phyloP scores from a whole-genome alignment of 2,888 invertebrate species.

The Hecatera dysodea region DNA sequence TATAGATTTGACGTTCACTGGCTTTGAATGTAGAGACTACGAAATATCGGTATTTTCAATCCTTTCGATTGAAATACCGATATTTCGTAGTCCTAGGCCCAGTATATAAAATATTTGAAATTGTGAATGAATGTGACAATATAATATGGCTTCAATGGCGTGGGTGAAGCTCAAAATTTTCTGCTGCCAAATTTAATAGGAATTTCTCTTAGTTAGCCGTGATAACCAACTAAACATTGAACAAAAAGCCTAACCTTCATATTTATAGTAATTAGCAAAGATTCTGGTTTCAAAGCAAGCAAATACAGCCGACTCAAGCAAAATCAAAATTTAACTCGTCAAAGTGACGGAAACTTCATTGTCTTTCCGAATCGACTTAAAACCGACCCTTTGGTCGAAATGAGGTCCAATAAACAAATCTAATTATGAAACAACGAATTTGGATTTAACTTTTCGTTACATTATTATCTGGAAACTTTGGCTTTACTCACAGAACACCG shows the following conservation, averaged over 20 bases:
- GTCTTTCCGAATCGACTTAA: constrained; percentile 43
- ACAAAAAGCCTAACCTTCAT: constrained; percentile 38
- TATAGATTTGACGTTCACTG: no score
- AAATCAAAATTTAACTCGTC: constrained; percentile 35
- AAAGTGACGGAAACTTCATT: constrained; percentile 46
- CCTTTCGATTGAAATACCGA: no score
- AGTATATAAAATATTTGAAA: no score
- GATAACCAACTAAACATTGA: constrained; percentile 12
- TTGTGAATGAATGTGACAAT: no score
- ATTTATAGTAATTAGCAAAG: constrained; percentile 35
- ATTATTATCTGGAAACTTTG: constrained; percentile 55
- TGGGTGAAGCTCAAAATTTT: no score
- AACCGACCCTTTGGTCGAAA: constrained; percentile 50
- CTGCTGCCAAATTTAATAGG: no score
- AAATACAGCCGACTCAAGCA: constrained; percentile 29
- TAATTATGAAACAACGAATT: constrained; percentile 59
- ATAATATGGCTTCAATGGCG: no score
- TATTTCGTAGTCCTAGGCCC: no score
- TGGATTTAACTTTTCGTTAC: constrained; percentile 61
- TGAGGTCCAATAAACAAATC: constrained; percentile 62
- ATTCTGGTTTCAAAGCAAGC: constrained; percentile 30
- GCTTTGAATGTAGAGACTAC: no score
- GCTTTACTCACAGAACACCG: constrained; percentile 30
- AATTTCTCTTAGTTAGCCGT: not conserved
- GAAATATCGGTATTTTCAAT: no score